These are phyloP conservation scores for Meghimatium bilineatum DNA, from an alignment of 2,888 invertebrate species.

Conservation along the genomic window DNA sequence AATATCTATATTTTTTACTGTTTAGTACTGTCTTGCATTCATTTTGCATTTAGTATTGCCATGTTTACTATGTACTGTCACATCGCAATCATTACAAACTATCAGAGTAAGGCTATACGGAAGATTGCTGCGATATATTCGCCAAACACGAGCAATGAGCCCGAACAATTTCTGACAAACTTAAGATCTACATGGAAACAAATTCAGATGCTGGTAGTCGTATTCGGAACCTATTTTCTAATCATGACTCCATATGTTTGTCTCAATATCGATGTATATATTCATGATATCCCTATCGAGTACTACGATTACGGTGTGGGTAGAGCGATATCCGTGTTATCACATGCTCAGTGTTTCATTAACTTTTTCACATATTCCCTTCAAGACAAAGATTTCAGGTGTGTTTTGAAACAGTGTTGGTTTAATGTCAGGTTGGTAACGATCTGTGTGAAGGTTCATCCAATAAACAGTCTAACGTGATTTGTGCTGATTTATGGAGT, in stretches of 20 bases:
- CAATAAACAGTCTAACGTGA: not conserved
- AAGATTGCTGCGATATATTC: not conserved
- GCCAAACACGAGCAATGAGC: not conserved
- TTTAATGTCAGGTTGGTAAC: not conserved
- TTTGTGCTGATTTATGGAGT: no score
- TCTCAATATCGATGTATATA: not conserved
- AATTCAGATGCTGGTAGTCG: not conserved
- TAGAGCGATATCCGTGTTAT: not conserved
- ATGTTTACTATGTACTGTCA: not conserved
- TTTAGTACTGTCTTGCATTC: not conserved
- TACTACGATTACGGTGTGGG: not conserved
- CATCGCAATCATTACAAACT: not conserved
- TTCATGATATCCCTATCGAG: no score
- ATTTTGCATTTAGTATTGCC: not conserved
- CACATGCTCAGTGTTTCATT: not conserved
- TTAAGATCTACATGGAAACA: not conserved
- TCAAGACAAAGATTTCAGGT: not conserved
- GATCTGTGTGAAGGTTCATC: not conserved
- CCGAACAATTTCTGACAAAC: not conserved
- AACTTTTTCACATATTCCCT: not conserved
- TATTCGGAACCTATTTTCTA: not conserved
- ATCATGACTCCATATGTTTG: not conserved
- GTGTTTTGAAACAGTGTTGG: not conserved
- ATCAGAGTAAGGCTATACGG: not conserved
- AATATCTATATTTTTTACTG: not conserved